These are phyloP conservation scores for Heliconius himera DNA, from an alignment of 1,140 invertebrate species.

Conservation along the genomic window DNA sequence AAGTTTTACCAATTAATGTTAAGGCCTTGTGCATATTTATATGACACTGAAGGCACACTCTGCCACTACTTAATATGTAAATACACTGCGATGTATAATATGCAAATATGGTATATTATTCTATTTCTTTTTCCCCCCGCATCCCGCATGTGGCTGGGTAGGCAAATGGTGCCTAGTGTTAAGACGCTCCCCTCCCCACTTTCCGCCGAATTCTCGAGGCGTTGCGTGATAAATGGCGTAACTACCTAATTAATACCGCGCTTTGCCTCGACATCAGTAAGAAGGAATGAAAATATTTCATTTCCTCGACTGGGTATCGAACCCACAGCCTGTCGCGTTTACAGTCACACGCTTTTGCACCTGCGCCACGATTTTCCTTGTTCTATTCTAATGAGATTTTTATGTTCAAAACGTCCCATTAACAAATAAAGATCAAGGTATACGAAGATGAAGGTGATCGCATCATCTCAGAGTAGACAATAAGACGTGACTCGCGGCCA, in stretches of 20 bases:
- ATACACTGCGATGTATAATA: neutral
- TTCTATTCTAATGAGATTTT: neutral
- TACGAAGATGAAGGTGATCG: neutral
- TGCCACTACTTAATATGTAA: neutral
- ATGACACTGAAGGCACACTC: neutral
- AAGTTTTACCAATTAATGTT: neutral
- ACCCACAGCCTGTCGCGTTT: neutral
- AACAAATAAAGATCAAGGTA: constrained; percentile 6
- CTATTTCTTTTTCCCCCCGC: too few species aligned
- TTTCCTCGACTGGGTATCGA: neutral
- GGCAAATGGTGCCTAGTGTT: too few species aligned
- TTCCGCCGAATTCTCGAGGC: too few species aligned
- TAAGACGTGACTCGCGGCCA: constrained; percentile 14
- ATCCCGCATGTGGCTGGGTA: too few species aligned
- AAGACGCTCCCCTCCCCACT: too few species aligned
- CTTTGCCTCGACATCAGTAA: too few species aligned
- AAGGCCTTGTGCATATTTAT: neutral
- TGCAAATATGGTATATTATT: neutral
- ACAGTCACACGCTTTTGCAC: neutral
- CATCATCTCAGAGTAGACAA: neutral
- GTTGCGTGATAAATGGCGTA: too few species aligned
- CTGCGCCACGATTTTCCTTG: neutral
- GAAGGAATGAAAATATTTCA: neutral
- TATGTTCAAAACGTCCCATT: constrained; percentile 15
- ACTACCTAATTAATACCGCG: too few species aligned